Conservation (phyloP, 2,797 vertebrate species). For the Ara ararauna region DNA sequence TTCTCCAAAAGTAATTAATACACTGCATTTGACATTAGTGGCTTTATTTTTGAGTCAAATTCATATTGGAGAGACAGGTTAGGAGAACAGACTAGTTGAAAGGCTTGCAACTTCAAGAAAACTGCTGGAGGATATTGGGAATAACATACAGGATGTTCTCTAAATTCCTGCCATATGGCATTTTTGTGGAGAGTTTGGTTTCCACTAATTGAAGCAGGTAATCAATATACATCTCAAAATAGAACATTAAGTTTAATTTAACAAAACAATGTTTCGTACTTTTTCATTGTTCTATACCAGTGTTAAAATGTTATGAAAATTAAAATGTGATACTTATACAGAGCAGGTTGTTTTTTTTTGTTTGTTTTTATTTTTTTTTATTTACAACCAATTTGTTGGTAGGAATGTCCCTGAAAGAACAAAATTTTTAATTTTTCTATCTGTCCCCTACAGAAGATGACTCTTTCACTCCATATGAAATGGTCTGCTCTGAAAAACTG, state of each 20-base stretch:
- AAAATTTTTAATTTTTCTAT: neutral
- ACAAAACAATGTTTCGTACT: neutral
- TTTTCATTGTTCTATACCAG: neutral
- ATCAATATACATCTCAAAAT: neutral
- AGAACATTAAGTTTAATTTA: neutral
- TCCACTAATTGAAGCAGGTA: neutral
- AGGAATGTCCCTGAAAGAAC: neutral
- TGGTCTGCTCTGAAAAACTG: neutral
- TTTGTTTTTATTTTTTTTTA: neutral
- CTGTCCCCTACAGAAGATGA: neutral
- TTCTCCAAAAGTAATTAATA: neutral
- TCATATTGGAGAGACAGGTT: neutral
- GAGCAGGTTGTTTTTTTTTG: neutral
- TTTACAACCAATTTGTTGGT: neutral
- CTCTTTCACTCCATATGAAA: neutral
- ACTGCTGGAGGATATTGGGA: neutral
- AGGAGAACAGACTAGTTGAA: neutral
- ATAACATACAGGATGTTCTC: neutral
- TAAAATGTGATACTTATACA: neutral
- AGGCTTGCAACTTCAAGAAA: neutral
- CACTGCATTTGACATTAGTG: neutral
- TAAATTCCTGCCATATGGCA: neutral
- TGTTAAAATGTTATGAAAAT: neutral
- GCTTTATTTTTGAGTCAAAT: neutral
- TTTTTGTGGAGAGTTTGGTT: neutral